Conservation (phyloP, 2,797 vertebrate species). For the Oreonectes daqikongensis region DNA sequence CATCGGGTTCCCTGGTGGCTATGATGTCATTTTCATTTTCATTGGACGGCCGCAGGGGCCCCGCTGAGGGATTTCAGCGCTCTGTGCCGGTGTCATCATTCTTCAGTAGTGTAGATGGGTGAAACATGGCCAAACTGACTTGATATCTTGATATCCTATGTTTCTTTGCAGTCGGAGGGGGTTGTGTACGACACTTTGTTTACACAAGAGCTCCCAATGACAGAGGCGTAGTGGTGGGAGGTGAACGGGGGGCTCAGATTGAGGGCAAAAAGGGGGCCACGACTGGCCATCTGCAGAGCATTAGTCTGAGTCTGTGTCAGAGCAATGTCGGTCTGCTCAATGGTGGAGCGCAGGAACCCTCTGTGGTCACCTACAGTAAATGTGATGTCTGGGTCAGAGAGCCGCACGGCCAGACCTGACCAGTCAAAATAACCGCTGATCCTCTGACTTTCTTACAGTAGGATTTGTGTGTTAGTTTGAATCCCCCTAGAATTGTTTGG, state of each 20-base stretch:
- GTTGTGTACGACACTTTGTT: conserved; percentile 59
- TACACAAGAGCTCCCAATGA: conserved; percentile 60
- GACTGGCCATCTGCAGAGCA: conserved; percentile 59
- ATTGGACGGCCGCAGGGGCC: conserved; percentile 47
- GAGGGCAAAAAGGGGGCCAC: conserved; percentile 35
- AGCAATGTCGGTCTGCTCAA: conserved; percentile 48
- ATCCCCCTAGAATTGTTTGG: neutral
- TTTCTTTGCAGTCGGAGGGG: conserved; percentile 60
- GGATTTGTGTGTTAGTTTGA: conserved; percentile 25
- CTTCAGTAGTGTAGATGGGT: conserved; percentile 50
- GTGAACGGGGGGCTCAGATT: conserved; percentile 30
- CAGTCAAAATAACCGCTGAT: conserved; percentile 48
- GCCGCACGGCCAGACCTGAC: conserved; percentile 30
- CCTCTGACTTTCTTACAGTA: conserved; percentile 8
- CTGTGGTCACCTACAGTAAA: conserved; percentile 49
- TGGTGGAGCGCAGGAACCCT: conserved; percentile 20
- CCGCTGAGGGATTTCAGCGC: conserved; percentile 39
- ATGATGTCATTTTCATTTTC: conserved; percentile 57
- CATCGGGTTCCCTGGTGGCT: conserved; percentile 15
- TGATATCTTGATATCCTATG: conserved; percentile 50
- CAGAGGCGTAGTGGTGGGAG: conserved; percentile 50
- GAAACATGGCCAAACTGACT: conserved; percentile 58
- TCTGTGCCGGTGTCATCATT: conserved; percentile 59
- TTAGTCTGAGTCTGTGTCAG: conserved; percentile 55
- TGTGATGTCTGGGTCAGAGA: conserved; percentile 43